A percentile compares a stretch with the other conserved stretches of the same genome.
These are phyloP conservation scores for Numenius phaeopus DNA, from an alignment of 2,797 vertebrate genomes.

Conservation along the genomic window DNA sequence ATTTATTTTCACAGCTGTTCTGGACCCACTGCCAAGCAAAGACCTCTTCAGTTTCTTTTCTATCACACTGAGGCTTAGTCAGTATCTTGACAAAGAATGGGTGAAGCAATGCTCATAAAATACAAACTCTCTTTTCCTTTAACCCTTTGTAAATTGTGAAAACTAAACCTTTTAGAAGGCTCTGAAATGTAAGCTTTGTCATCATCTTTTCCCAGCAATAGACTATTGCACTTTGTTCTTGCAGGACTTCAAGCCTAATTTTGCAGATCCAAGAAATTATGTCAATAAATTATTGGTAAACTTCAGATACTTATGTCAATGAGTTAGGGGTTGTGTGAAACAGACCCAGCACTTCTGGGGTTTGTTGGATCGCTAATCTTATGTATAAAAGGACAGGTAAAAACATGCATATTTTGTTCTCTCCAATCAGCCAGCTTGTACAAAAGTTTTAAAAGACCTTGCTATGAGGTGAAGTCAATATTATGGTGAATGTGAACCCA, in stretches of 20 bases:
- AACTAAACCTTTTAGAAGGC: not conserved
- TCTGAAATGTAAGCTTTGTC: not conserved
- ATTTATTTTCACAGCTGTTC: slow-evolving; percentile 74
- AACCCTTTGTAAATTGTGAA: not conserved
- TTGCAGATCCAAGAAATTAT: not conserved
- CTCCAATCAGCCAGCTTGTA: not conserved
- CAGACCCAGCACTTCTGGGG: not conserved
- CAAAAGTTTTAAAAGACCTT: not conserved
- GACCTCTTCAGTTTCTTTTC: slow-evolving; percentile 63
- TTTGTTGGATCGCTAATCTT: not conserved
- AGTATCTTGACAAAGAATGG: slow-evolving; percentile 42
- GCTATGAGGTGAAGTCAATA: not conserved
- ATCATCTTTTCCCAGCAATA: not conserved
- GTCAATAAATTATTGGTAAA: not conserved
- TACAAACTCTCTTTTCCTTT: slow-evolving; percentile 16
- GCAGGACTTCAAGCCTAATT: not conserved
- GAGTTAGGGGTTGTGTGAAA: not conserved
- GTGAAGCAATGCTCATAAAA: not conserved
- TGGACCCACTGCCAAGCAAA: slow-evolving; percentile 58
- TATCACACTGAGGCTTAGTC: slow-evolving; percentile 27
- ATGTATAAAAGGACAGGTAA: not conserved
- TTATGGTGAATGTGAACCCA: not conserved
- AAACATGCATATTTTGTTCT: not conserved
- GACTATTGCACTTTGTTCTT: not conserved
- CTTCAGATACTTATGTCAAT: not conserved